Evolutionary conservation across 2,113 vertebrate species (phyloP).

Genomic region (Reinhardtius hippoglossoides): DNA sequence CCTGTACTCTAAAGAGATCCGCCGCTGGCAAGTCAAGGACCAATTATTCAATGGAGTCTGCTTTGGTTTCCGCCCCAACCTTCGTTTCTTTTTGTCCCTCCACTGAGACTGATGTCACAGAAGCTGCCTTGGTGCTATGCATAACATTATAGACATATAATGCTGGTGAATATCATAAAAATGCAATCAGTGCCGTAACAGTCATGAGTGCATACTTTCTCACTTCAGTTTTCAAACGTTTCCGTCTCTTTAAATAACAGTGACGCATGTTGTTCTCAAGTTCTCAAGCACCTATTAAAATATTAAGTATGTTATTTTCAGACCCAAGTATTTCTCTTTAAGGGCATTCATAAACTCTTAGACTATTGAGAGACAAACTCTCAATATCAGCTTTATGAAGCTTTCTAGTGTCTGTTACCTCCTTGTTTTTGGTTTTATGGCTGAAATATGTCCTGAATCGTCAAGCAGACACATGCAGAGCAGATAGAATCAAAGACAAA

Average conservation of each 20-base stretch:
- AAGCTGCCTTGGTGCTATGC: not conserved
- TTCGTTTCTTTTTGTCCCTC: constrained; percentile 7
- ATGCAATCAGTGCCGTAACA: not conserved
- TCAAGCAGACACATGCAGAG: not conserved
- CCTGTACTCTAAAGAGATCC: constrained; percentile 14
- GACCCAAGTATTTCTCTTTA: no score
- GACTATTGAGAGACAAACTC: no score
- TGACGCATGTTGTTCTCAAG: not conserved
- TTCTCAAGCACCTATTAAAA: not conserved
- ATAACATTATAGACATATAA: not conserved
- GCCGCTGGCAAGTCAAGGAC: constrained; percentile 15
- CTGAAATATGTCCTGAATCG: no score
- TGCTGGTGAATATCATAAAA: not conserved
- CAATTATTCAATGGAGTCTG: not conserved
- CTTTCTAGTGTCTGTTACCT: not conserved
- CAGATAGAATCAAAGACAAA: not conserved
- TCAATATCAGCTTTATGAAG: not conserved
- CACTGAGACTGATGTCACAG: constrained; percentile 2
- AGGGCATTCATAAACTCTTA: not conserved
- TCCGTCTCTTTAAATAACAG: not conserved
- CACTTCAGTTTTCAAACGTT: no score
- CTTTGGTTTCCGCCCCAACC: constrained; percentile 5
- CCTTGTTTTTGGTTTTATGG: no score
- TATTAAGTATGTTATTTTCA: not conserved
- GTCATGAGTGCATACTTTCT: not conserved